These are phyloP conservation scores for Callyntrura sp. DNA, from an alignment of 2,888 invertebrate species.

Conservation along the genomic window DNA sequence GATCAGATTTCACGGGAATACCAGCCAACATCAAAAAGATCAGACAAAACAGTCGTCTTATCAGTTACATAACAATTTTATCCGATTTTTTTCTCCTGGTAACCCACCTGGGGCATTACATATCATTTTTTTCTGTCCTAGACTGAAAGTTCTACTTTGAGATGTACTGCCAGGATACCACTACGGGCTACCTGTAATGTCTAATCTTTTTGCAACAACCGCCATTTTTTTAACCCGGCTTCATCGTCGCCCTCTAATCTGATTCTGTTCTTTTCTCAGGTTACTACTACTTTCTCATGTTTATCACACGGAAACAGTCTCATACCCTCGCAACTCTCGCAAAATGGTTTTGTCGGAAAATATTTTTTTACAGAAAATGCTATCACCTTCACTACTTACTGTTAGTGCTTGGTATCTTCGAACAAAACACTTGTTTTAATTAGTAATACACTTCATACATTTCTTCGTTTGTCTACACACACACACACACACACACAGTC, in stretches of 20 bases:
- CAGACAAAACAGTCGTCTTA: conserved; percentile 5
- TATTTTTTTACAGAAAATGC: neutral
- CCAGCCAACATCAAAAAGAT: neutral
- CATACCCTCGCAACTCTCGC: neutral
- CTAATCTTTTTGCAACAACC: conserved; percentile 13
- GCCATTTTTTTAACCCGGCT: neutral
- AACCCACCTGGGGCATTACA: conserved; percentile 70
- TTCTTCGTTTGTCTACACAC: neutral
- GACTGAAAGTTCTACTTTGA: neutral
- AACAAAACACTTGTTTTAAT: neutral
- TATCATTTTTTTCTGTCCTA: conserved; percentile 57
- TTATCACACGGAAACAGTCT: neutral
- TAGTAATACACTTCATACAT: neutral
- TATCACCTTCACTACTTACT: no score
- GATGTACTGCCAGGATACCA: neutral
- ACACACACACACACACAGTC: no score
- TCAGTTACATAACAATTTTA: conserved; percentile 7
- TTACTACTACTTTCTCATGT: neutral
- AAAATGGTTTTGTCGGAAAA: neutral
- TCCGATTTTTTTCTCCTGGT: conserved; percentile 13
- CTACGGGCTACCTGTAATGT: neutral
- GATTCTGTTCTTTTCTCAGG: neutral
- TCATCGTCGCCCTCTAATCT: conserved; percentile 46
- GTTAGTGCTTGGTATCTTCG: neutral
- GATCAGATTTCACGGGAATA: conserved; percentile 38